A percentile compares a stretch with the other conserved stretches of the same genome.
These are phyloP conservation scores for Actinemys pallida DNA, from an alignment of 2,113 vertebrate genomes.

Conservation along the genomic window DNA sequence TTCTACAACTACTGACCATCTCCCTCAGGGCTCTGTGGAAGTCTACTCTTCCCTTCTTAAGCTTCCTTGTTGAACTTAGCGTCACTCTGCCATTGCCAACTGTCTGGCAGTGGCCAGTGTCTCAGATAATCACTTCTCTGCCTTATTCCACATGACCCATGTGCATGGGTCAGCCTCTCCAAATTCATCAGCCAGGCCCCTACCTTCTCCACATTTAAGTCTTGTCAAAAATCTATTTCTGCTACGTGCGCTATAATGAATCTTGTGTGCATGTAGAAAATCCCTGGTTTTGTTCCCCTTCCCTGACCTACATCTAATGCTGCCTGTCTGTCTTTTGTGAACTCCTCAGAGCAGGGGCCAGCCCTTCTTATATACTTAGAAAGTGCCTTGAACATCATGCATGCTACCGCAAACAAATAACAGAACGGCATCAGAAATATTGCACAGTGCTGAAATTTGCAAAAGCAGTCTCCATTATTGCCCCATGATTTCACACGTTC, in stretches of 20 bases:
- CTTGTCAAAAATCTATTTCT: neutral
- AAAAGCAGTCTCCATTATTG: neutral
- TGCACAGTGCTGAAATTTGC: neutral
- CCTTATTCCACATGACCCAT: rapidly evolving
- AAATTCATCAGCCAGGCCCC: neutral
- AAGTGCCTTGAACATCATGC: neutral
- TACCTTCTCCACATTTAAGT: neutral
- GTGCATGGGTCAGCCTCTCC: rapidly evolving
- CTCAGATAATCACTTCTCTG: neutral
- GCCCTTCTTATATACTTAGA: neutral
- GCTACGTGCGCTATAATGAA: neutral
- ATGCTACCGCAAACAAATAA: neutral
- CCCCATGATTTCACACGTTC: neutral
- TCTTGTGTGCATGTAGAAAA: neutral
- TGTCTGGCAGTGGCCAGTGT: neutral
- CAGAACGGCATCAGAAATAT: neutral
- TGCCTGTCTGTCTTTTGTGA: neutral
- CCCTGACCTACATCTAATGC: neutral
- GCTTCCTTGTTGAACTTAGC: neutral
- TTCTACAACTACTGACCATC: too few relatives aligned
- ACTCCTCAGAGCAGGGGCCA: neutral
- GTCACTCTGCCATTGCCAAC: neutral
- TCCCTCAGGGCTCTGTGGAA: rapidly evolving
- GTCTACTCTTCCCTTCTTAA: neutral
- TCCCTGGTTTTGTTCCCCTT: neutral